Percentiles rank a stretch among this genome's conserved stretches.
These are phyloP conservation scores for Ochotona curzoniae DNA, from an alignment of 2,113 vertebrate genomes.

Conservation along the genomic window DNA sequence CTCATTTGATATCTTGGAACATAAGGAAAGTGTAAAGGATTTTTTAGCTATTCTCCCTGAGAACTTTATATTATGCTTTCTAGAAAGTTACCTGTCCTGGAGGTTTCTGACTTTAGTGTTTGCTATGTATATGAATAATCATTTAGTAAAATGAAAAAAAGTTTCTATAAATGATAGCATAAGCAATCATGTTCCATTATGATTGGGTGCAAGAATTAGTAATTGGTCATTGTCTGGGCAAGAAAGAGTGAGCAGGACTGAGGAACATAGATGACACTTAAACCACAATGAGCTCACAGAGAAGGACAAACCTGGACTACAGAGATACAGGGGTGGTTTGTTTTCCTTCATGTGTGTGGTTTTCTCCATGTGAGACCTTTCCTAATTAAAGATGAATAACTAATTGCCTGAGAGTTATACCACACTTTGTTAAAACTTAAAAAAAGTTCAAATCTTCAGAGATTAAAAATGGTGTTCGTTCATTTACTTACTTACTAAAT, in stretches of 20 bases:
- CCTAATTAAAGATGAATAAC: slow-evolving; percentile 9
- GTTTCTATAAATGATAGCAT: neutral
- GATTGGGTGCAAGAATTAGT: neutral
- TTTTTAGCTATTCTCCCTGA: neutral
- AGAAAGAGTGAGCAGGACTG: neutral
- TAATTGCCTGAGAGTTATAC: neutral
- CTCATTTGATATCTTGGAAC: neutral
- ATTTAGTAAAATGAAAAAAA: slow-evolving; percentile 22
- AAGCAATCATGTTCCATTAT: neutral
- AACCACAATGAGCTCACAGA: neutral
- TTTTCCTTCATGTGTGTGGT: slow-evolving; percentile 3
- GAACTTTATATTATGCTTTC: neutral
- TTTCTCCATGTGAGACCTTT: slow-evolving; percentile 19
- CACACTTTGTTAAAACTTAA: slow-evolving; percentile 9
- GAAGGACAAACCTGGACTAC: neutral
- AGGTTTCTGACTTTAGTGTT: slow-evolving; percentile 26
- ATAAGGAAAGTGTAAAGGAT: slow-evolving; percentile 32
- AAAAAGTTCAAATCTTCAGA: slow-evolving; percentile 8
- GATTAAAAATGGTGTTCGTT: neutral
- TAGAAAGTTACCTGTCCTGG: slow-evolving; percentile 1
- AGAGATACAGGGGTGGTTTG: neutral
- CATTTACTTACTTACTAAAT: neutral
- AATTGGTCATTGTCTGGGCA: neutral
- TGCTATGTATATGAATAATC: neutral
- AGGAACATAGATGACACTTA: neutral